phyloP scores from a whole-genome alignment of 2,888 invertebrate genomes.

The Notodonta ziczac region DNA sequence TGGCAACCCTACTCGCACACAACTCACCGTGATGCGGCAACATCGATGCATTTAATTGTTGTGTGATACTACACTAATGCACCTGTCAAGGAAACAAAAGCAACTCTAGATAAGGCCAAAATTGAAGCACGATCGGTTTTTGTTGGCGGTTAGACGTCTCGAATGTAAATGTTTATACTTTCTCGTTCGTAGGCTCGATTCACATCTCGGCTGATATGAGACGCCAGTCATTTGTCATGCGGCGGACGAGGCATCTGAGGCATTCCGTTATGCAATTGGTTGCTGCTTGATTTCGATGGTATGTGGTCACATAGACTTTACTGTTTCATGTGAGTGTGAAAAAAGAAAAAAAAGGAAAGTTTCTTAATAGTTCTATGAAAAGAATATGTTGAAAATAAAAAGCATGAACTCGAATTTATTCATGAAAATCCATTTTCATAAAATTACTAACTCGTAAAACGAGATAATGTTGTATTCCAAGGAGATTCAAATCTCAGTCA shows the following conservation, averaged over 20 bases:
- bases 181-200: conserved; percentile 68
- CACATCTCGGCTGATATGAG: conserved; percentile 63
- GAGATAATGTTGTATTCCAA: neutral
- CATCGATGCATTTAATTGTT: conserved; percentile 82
- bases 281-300: conserved; percentile 6
- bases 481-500: neutral
- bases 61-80: conserved; percentile 82
- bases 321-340: neutral
- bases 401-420: neutral
- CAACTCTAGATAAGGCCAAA: conserved; percentile 75
- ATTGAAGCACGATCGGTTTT: conserved; percentile 73
- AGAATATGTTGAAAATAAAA: neutral
- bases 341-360: too few species aligned
- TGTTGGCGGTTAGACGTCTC: conserved; percentile 55
- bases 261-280: conserved; percentile 26
- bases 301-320: neutral
- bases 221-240: conserved; percentile 79
- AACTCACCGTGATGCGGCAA: conserved; percentile 75
- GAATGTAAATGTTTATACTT: conserved; percentile 84
- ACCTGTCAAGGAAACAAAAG: conserved; percentile 84
- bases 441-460: neutral
- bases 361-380: too few species aligned
- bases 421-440: neutral
- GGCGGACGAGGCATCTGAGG: conserved; percentile 37
- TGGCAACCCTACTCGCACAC: conserved; percentile 29